These are phyloP conservation scores for Sinocyclocheilus maitianheensis DNA, from an alignment of 2,113 vertebrate species.

Conservation along the genomic window DNA sequence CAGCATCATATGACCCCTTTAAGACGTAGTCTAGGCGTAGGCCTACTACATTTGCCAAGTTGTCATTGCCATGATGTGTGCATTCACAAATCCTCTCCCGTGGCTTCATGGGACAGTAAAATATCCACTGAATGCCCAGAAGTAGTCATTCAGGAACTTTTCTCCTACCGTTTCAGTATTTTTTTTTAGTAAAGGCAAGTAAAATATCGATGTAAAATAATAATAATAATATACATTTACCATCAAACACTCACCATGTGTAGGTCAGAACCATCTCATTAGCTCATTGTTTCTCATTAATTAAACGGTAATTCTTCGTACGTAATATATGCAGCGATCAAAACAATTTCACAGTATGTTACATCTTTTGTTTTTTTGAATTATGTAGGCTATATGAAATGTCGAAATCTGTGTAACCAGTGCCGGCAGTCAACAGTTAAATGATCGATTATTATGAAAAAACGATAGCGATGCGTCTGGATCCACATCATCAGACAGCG, in stretches of 20 bases:
- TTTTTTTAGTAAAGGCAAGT: too few species aligned
- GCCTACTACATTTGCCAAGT: too few species aligned
- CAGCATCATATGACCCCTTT: too few species aligned
- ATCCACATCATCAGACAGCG: constrained; percentile 27
- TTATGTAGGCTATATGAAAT: not conserved
- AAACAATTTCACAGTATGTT: not conserved
- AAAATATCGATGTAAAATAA: not conserved
- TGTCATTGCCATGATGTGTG: too few species aligned
- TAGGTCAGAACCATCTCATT: not conserved
- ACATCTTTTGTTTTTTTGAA: too few species aligned
- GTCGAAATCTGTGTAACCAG: not conserved
- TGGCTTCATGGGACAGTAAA: too few species aligned
- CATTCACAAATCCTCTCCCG: too few species aligned
- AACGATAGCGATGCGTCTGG: not conserved
- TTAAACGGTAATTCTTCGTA: too few species aligned
- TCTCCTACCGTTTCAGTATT: too few species aligned
- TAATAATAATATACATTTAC: not conserved
- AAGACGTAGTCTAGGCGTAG: not conserved
- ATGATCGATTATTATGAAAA: not conserved
- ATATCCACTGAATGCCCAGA: too few species aligned
- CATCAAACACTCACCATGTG: not conserved
- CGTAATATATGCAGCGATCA: not conserved
- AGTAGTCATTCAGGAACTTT: too few species aligned
- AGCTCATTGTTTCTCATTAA: not conserved
- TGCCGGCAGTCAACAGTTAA: not conserved